phyloP scores from a whole-genome alignment of 2,888 invertebrate genomes.

The Macropis europaea region DNA sequence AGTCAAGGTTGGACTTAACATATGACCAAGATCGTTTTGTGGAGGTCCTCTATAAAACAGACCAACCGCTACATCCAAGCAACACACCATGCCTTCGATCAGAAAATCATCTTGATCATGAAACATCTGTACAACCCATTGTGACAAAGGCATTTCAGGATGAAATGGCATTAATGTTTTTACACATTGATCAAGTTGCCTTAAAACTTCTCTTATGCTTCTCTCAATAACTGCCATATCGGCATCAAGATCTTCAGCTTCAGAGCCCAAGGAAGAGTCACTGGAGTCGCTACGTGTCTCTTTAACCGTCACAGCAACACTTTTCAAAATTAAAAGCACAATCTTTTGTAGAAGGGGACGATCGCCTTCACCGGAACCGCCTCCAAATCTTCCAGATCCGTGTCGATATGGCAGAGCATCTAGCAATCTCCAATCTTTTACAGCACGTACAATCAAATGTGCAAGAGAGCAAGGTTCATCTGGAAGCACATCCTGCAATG shows the following conservation, averaged over 20 bases:
- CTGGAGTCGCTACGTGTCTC: conserved; percentile 93
- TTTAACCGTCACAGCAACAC: conserved; percentile 93
- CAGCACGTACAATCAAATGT: conserved; percentile 91
- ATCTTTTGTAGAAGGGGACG: conserved; percentile 89
- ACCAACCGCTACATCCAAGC: conserved; percentile 92
- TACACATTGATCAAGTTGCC: conserved; percentile 90
- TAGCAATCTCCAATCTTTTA: conserved; percentile 90
- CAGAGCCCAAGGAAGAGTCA: conserved; percentile 91
- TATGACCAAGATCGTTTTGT: conserved; percentile 89
- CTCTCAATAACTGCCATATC: conserved; percentile 94
- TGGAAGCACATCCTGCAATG: conserved; percentile 92
- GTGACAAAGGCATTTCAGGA: conserved; percentile 92
- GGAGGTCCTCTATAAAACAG: conserved; percentile 91
- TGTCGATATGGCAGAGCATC: conserved; percentile 81
- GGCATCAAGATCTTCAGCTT: conserved; percentile 92
- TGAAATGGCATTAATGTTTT: conserved; percentile 91
- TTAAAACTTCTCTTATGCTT: conserved; percentile 90
- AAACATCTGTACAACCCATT: conserved; percentile 93
- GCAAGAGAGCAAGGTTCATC: conserved; percentile 94
- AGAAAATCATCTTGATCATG: conserved; percentile 95
- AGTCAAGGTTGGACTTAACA: conserved; percentile 92
- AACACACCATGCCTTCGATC: conserved; percentile 95
- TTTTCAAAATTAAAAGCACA: conserved; percentile 92
- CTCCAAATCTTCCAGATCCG: conserved; percentile 81
- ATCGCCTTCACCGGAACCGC: conserved; percentile 81